Base-by-base conservation (phyloP, 2,113 vertebrate genomes). In the Dermatemys mawii region DNA sequence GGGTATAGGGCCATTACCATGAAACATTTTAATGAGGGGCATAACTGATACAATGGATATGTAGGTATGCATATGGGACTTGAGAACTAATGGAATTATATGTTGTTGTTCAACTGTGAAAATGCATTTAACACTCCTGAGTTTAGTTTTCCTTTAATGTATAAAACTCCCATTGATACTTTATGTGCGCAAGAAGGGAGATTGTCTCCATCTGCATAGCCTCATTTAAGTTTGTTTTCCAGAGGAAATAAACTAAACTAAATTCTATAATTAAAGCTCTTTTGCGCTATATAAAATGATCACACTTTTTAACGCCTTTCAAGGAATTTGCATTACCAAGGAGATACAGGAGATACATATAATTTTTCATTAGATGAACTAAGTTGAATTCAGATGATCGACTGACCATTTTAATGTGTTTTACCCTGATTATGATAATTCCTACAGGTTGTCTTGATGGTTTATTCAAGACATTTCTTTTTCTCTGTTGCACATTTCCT, bases 61-160 rank as follows among this genome's bases (percentile, higher is more conserved):
- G 6, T n/a, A 67, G 35, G 14, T 75, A 4, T 60, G 63, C 17
- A 1, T 32, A 46, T 14, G 38, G 54, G 21, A 1, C 4, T 75
- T 38, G 9, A 67, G 51, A 14, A 4, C 46, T 48, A 50, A 4
- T 81, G 3, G 81, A 91, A 14, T 54, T 82, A 2, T 9, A 10
- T 9, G 0, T 2, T 87, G n/a, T 5, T 44, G 22, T 73, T 76
- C n/a, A 80, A 0, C 0, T 44, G 6, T 0, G n/a, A 70, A 35
- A 76, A 4, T 75, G 38, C 70, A 27, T 24, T 75, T 12, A 26
- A 27, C 41, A 44, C 48, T 87, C 88, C 5, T 41, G 70, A 29
- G 6, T 81, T 93, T 57, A 17, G 81, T 92, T 82, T 87, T 70
- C 54, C 35, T 87, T 91, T 41, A 38, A 76, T 63, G 5, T 93